Percentiles rank a stretch among this genome's conserved stretches.
phyloP scores from a whole-genome alignment of 1,140 invertebrate genomes.

The Orchesella cincta region DNA sequence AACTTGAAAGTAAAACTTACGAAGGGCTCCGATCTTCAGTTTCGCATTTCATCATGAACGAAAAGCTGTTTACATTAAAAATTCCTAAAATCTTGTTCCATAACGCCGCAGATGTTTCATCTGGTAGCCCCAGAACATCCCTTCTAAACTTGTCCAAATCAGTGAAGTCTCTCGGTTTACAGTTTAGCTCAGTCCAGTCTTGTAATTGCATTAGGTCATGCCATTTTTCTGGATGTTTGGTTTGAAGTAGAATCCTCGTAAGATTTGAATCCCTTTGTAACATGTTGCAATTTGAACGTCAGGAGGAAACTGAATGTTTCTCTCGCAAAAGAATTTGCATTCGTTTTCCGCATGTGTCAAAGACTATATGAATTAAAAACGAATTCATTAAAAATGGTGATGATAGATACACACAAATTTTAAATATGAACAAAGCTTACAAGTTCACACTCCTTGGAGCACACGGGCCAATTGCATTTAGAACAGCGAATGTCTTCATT shows the following conservation, averaged over 20 bases:
- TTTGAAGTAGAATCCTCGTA: conserved; percentile 34
- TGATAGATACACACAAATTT: neutral
- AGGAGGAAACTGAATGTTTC: conserved; percentile 33
- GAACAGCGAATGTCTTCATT: conserved; percentile 39
- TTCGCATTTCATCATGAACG: conserved; percentile 40
- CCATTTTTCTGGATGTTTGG: conserved; percentile 28
- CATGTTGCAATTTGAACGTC: conserved; percentile 22
- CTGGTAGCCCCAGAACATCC: conserved; percentile 22
- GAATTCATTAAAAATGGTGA: neutral
- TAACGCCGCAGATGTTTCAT: neutral
- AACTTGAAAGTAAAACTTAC: conserved; percentile 24
- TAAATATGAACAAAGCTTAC: conserved; percentile 7
- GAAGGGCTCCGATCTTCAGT: conserved; percentile 31
- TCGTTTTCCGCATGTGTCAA: conserved; percentile 32
- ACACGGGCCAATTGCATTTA: conserved; percentile 36
- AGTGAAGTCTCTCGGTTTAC: conserved; percentile 13
- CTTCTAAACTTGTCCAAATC: conserved; percentile 28
- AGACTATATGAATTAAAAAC: conserved; percentile 18
- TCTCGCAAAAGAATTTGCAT: conserved; percentile 32
- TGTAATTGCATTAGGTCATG: conserved; percentile 32
- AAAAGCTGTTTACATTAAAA: conserved; percentile 37
- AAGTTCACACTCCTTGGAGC: conserved; percentile 30
- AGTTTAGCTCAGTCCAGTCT: conserved; percentile 2
- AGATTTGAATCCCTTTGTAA: conserved; percentile 37
- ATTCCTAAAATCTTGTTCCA: conserved; percentile 36